phyloP scores from a whole-genome alignment of 2,888 invertebrate species.

The Brachypterus glaber region DNA sequence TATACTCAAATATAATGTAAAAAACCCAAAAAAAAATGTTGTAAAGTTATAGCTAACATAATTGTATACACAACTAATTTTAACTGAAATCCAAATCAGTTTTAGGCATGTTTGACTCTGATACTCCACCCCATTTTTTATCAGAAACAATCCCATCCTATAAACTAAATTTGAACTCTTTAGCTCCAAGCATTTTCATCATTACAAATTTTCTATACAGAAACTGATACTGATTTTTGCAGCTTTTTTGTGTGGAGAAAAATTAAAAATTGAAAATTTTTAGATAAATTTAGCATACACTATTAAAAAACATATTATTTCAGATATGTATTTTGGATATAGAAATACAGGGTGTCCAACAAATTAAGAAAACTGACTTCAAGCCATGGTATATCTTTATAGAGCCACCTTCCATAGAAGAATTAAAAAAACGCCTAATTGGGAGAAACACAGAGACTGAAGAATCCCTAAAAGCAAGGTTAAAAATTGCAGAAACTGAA shows the following conservation, averaged over 20 bases:
- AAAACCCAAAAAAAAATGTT: too few species aligned
- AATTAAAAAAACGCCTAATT: constrained; percentile 63
- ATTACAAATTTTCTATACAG: too few species aligned
- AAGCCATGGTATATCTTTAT: constrained; percentile 82
- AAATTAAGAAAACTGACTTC: constrained; percentile 63
- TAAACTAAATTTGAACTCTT: constrained; percentile 1
- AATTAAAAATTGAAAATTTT: too few species aligned
- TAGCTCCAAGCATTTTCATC: too few species aligned
- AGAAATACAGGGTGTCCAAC: constrained; percentile 90
- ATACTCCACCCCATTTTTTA: too few species aligned
- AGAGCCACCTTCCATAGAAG: constrained; percentile 80
- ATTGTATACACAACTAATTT: too few species aligned
- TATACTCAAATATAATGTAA: constrained; percentile 3
- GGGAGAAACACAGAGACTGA: constrained; percentile 84
- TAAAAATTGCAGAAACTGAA: constrained; percentile 70
- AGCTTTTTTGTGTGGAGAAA: too few species aligned
- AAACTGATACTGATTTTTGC: too few species aligned
- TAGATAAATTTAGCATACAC: too few species aligned
- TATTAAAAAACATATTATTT: too few species aligned
- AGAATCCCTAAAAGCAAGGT: constrained; percentile 68
- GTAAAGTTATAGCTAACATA: too few species aligned
- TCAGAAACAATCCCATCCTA: not conserved
- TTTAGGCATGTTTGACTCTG: not conserved
- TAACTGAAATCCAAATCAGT: too few species aligned
- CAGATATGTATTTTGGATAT: constrained; percentile 85